phyloP scores from a whole-genome alignment of 1,140 invertebrate genomes.

The Acromyrmex charruanus region DNA sequence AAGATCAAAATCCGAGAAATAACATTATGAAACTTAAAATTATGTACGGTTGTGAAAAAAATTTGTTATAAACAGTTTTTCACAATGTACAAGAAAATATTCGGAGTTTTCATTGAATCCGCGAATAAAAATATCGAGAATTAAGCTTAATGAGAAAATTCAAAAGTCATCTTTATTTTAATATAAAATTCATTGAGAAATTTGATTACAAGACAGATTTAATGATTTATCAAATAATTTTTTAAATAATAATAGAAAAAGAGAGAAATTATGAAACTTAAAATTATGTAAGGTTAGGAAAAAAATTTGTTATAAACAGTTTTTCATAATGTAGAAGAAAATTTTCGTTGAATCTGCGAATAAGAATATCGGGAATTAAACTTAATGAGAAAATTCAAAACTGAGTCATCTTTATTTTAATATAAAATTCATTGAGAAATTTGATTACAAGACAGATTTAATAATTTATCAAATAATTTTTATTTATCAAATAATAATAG shows the following conservation, averaged over 20 bases:
- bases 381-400: not conserved
- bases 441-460: slow-evolving; percentile 4
- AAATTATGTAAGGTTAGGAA: too few species aligned
- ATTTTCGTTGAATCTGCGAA: too few species aligned
- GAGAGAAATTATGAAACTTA: too few species aligned
- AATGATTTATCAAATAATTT: not conserved
- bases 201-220: slow-evolving; percentile 3
- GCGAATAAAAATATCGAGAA: too few species aligned
- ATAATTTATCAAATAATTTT: slow-evolving; percentile 1
- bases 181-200: not conserved
- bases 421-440: not conserved
- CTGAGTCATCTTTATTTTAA: not conserved
- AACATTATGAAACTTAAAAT: too few species aligned
- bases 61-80: too few species aligned
- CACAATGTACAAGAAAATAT: too few species aligned
- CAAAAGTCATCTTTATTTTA: not conserved
- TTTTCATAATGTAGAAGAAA: too few species aligned
- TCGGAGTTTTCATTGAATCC: too few species aligned
- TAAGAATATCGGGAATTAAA: not conserved
- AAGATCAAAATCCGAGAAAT: too few species aligned
- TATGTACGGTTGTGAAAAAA: too few species aligned
- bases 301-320: too few species aligned
- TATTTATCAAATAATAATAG: not conserved
- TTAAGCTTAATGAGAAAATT: not conserved
- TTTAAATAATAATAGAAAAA: not conserved